phyloP scores from a whole-genome alignment of 2,888 invertebrate species.

The Eudasyphora cyanicolor region DNA sequence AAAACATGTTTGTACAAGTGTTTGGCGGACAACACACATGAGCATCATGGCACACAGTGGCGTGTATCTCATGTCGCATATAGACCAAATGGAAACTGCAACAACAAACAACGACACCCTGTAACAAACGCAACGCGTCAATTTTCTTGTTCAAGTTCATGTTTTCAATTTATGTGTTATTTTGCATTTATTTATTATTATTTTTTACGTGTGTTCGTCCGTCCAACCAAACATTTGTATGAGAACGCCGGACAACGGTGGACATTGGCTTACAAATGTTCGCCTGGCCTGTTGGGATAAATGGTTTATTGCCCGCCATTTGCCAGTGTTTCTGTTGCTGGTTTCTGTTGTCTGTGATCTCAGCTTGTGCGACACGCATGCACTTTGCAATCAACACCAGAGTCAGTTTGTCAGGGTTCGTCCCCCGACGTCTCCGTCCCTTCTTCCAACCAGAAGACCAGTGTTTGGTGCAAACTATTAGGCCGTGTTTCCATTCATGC shows the following conservation, averaged over 20 bases:
- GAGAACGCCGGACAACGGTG: too few relatives aligned
- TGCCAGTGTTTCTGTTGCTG: background rate
- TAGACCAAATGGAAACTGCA: conserved; percentile 1
- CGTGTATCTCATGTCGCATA: conserved; percentile 17
- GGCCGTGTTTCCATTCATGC: background rate
- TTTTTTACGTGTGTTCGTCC: conserved; percentile 21
- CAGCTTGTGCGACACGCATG: conserved; percentile 46
- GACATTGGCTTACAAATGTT: too few relatives aligned
- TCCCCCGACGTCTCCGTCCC: background rate
- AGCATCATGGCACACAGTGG: conserved; percentile 22
- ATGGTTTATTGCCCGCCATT: conserved; percentile 3
- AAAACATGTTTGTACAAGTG: conserved; percentile 54
- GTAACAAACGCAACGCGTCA: conserved; percentile 54
- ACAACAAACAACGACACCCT: background rate
- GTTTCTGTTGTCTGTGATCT: background rate
- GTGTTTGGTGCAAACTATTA: background rate
- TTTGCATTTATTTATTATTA: conserved; percentile 59
- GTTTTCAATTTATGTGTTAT: conserved; percentile 62
- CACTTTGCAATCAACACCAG: conserved; percentile 51
- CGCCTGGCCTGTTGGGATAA: conserved; percentile 9
- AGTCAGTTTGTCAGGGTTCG: conserved; percentile 6
- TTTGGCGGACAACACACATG: conserved; percentile 47
- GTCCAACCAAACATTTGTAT: background rate
- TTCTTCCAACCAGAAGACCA: too few relatives aligned
- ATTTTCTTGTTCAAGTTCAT: conserved; percentile 68